A percentile compares a stretch with the other conserved stretches of the same genome.
Evolutionary conservation across 2,113 vertebrate genomes (phyloP).

Genomic region (Heliornis fulica): DNA sequence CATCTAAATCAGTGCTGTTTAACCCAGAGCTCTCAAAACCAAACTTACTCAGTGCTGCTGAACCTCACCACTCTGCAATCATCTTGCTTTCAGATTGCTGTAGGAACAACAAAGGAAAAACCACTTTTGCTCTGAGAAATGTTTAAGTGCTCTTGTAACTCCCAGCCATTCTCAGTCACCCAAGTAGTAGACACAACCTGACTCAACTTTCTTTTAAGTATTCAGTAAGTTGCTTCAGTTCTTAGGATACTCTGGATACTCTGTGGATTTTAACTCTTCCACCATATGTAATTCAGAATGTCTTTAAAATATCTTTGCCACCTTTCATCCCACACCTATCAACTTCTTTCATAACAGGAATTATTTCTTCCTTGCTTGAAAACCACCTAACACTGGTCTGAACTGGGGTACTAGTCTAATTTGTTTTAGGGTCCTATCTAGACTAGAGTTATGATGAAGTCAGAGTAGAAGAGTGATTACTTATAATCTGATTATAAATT

Average conservation of each 20-base stretch:
- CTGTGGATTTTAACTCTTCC: neutral
- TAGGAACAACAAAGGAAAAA: neutral
- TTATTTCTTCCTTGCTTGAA: neutral
- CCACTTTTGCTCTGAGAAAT: neutral
- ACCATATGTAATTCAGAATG: neutral
- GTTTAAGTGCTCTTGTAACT: neutral
- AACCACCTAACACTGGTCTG: neutral
- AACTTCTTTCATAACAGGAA: neutral
- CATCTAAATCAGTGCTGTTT: slow-evolving; percentile 48
- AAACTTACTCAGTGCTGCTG: neutral
- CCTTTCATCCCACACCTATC: neutral
- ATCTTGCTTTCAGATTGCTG: neutral
- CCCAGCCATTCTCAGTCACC: neutral
- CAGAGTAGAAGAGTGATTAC: neutral
- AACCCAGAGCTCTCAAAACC: slow-evolving; percentile 8
- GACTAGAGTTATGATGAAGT: neutral
- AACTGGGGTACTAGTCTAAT: neutral
- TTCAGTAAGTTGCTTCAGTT: neutral
- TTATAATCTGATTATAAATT: neutral
- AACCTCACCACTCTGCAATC: neutral
- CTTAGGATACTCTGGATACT: neutral
- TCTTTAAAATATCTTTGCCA: neutral
- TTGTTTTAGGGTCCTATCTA: neutral
- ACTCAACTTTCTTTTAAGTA: neutral
- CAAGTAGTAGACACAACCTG: neutral